phyloP scores from a whole-genome alignment of 1,140 invertebrate species.

The Polyergus mexicanus region DNA sequence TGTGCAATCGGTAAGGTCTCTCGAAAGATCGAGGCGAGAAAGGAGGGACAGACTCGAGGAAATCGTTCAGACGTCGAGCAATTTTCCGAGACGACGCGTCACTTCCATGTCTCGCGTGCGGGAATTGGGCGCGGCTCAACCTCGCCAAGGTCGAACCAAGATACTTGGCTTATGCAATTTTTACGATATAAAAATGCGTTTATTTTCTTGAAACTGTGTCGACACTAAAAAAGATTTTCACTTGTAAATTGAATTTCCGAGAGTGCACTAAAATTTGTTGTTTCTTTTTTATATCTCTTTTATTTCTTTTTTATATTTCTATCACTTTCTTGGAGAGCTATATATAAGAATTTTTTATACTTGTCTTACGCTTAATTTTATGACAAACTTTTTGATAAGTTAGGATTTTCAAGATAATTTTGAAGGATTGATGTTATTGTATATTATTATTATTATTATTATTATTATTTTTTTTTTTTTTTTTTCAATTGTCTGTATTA shows the following conservation, averaged over 20 bases:
- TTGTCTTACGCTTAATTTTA: background rate
- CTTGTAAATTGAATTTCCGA: background rate
- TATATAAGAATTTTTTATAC: background rate
- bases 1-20: slow-evolving; percentile 36
- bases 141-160: slow-evolving; percentile 32
- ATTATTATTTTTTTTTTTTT: background rate
- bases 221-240: background rate
- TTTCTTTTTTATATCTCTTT: background rate
- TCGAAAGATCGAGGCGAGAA: background rate
- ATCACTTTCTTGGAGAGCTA: background rate
- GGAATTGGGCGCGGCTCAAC: slow-evolving; percentile 56
- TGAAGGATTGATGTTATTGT: background rate
- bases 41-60: slow-evolving; percentile 37
- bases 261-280: background rate
- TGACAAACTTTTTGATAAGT: background rate
- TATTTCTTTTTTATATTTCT: background rate
- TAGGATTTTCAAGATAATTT: background rate
- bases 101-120: slow-evolving; percentile 34
- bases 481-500: background rate
- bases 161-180: slow-evolving; percentile 41
- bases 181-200: background rate
- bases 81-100: slow-evolving; percentile 36
- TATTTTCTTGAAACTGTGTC: background rate
- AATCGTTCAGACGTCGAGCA: slow-evolving; percentile 23
- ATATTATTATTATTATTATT: slow-evolving; percentile 22